These are phyloP conservation scores for Panopea generosa DNA, from an alignment of 2,888 invertebrate species.

Conservation along the genomic window DNA sequence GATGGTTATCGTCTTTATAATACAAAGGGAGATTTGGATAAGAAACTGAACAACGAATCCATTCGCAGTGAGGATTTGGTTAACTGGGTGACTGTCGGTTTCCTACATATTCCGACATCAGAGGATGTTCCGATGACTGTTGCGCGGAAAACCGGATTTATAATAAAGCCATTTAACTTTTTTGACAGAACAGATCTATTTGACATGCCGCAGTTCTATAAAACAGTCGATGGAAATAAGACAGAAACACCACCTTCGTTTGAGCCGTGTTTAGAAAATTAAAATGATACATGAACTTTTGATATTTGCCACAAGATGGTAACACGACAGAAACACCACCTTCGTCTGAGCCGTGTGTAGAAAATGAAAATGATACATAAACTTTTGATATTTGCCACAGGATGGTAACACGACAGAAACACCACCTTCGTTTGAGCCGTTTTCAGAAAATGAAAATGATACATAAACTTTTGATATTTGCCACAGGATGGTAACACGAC, in stretches of 20 bases:
- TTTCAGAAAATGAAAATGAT: too few species aligned
- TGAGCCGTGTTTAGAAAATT: neutral
- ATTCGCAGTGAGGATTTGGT: constrained; percentile 59
- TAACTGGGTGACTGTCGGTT: constrained; percentile 55
- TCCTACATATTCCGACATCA: constrained; percentile 56
- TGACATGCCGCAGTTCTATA: constrained; percentile 39
- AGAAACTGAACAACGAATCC: constrained; percentile 50
- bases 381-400: too few species aligned
- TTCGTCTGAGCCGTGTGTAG: too few species aligned
- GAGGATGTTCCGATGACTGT: constrained; percentile 66
- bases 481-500: too few species aligned
- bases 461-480: too few species aligned
- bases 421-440: too few species aligned
- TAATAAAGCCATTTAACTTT: constrained; percentile 65
- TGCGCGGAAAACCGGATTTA: constrained; percentile 44
- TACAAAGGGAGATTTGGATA: constrained; percentile 29
- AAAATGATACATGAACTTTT: too few species aligned
- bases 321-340: too few species aligned
- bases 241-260: neutral
- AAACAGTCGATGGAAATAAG: neutral
- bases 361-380: too few species aligned
- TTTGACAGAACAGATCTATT: constrained; percentile 58
- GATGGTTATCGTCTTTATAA: constrained; percentile 12
- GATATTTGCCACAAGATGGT: too few species aligned
- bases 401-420: too few species aligned